Conservation (phyloP, 2,888 invertebrate genomes). For the Tetranychus piercei region DNA sequence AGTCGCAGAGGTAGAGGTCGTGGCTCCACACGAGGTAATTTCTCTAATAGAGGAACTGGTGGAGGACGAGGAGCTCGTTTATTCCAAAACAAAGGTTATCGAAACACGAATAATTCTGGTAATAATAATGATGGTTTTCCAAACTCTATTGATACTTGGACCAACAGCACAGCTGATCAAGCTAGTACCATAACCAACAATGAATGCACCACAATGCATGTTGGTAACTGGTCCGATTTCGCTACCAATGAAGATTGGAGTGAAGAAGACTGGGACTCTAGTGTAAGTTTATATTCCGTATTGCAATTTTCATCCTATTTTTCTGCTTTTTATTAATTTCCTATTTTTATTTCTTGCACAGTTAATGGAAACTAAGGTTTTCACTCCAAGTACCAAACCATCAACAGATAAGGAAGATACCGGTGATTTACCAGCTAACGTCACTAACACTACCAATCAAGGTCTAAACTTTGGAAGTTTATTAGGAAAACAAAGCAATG, state of each 20-base stretch:
- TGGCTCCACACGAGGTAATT: slow-evolving; percentile 7
- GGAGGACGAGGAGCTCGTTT: slow-evolving; percentile 33
- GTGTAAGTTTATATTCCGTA: slow-evolving; percentile 34
- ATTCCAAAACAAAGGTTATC: slow-evolving; percentile 18
- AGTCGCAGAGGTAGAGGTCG: not conserved
- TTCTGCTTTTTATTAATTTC: slow-evolving; percentile 39
- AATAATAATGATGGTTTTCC: slow-evolving; percentile 30
- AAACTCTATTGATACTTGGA: slow-evolving; percentile 42
- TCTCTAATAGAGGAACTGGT: slow-evolving; percentile 32
- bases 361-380: slow-evolving; percentile 79
- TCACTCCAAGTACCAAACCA: slow-evolving; percentile 45
- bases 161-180: slow-evolving; percentile 34
- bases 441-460: not conserved
- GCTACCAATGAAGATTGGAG: slow-evolving; percentile 59
- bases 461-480: slow-evolving; percentile 9
- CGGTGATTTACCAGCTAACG: not conserved
- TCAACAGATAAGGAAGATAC: slow-evolving; percentile 20
- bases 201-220: slow-evolving; percentile 30
- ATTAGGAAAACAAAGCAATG: slow-evolving; percentile 4
- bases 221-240: slow-evolving; percentile 37
- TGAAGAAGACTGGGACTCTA: slow-evolving; percentile 84
- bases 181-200: slow-evolving; percentile 29
- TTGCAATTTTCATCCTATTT: slow-evolving; percentile 19
- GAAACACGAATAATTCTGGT: slow-evolving; percentile 27
- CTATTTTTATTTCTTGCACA: slow-evolving; percentile 23